phyloP scores from a whole-genome alignment of 2,888 invertebrate genomes.

The Ferrisia virgata region DNA sequence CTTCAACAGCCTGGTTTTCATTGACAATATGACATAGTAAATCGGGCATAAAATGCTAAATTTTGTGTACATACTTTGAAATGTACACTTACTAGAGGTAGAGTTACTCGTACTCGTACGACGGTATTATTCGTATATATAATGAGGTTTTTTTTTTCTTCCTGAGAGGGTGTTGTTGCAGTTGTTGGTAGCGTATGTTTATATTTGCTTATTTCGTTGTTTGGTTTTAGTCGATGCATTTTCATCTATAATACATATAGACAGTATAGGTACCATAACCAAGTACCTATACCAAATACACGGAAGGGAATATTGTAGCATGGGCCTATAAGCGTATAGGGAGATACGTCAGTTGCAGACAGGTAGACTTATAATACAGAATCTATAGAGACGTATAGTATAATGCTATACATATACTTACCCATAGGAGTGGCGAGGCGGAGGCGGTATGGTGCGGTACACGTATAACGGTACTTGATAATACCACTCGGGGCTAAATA shows the following conservation, averaged over 20 bases:
- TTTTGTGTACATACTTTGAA: not conserved
- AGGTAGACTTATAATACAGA: not conserved
- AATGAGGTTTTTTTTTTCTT: not conserved
- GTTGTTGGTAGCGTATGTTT: not conserved
- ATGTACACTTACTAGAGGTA: not conserved
- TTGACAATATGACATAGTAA: too few species aligned
- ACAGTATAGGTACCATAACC: too few species aligned
- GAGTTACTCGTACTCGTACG: too few species aligned
- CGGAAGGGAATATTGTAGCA: not conserved
- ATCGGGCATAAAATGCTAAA: not conserved
- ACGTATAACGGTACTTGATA: conserved; percentile 41
- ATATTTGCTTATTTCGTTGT: not conserved
- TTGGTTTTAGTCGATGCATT: not conserved
- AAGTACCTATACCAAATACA: not conserved
- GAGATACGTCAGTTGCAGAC: not conserved
- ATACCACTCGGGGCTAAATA: conserved; percentile 40
- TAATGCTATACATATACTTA: conserved; percentile 35
- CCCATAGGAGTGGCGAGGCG: not conserved
- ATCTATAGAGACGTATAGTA: not conserved
- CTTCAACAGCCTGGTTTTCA: too few species aligned
- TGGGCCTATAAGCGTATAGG: too few species aligned
- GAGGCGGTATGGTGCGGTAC: not conserved
- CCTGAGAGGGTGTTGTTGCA: not conserved
- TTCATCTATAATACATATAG: too few species aligned
- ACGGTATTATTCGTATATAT: not conserved